Percentiles rank a stretch among this genome's conserved stretches.
phyloP scores from a whole-genome alignment of 2,797 vertebrate species.

The Brotogeris chrysoptera region DNA sequence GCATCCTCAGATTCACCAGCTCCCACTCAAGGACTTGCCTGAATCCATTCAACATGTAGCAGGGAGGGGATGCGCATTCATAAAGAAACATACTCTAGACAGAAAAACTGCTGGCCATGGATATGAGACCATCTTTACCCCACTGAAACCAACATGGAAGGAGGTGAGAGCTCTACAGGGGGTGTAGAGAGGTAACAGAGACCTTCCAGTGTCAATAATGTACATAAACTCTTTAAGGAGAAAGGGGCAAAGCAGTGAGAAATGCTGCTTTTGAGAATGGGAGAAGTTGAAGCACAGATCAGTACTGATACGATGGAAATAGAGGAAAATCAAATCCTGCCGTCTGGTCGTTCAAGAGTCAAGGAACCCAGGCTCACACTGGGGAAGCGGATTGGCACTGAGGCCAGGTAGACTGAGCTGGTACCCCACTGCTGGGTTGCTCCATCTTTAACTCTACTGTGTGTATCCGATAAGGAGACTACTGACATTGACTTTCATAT shows the following conservation, averaged over 20 bases:
- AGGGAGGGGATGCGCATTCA: neutral
- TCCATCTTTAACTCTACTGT: neutral
- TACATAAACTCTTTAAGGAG: neutral
- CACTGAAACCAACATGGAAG: neutral
- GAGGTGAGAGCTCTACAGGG: neutral
- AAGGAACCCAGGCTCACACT: rapidly evolving
- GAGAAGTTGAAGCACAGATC: neutral
- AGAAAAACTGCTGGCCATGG: neutral
- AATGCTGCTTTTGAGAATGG: neutral
- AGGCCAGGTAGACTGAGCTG: neutral
- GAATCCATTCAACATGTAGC: neutral
- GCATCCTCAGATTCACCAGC: neutral
- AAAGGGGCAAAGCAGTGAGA: neutral
- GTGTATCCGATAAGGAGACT: neutral
- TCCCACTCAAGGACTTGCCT: slow-evolving; percentile 6
- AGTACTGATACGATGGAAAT: neutral
- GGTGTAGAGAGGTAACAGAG: neutral
- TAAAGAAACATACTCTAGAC: neutral
- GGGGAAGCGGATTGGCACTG: neutral
- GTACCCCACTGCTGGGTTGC: rapidly evolving
- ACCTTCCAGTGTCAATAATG: neutral
- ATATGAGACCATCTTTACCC: neutral
- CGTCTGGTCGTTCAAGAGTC: rapidly evolving
- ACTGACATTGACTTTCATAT: neutral
- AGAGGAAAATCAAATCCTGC: neutral